Conservation (phyloP, 2,888 invertebrate species). For the Philopedon plagiatum region DNA sequence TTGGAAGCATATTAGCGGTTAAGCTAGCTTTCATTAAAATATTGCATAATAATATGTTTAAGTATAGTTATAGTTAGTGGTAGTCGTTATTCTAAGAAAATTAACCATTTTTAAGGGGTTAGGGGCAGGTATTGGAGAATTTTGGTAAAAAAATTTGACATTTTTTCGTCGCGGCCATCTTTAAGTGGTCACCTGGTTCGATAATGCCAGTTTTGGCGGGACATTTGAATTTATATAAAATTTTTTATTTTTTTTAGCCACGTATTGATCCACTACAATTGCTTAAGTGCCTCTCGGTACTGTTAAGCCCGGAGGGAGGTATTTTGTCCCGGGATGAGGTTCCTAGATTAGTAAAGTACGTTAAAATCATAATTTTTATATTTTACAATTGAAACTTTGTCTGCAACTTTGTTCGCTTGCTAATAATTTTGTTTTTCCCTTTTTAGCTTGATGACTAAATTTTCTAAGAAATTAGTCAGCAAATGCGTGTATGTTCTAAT, state of each 20-base stretch:
- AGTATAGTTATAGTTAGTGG: not conserved
- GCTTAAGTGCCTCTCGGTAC: conserved; percentile 89
- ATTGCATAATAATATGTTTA: not conserved
- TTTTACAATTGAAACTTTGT: no score
- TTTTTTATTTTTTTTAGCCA: conserved; percentile 76
- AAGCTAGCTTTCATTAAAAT: not conserved
- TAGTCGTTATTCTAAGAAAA: no score
- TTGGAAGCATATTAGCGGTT: not conserved
- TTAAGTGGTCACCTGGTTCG: not conserved
- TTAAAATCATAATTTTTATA: conserved; percentile 55
- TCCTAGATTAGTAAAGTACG: conserved; percentile 87
- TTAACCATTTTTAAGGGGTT: no score
- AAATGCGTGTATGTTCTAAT: conserved; percentile 97
- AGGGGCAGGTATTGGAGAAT: not conserved
- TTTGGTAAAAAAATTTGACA: not conserved
- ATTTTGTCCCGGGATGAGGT: conserved; percentile 92
- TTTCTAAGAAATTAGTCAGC: conserved; percentile 94
- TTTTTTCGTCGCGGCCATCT: not conserved
- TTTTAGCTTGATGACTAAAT: conserved; percentile 92
- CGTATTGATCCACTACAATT: conserved; percentile 93
- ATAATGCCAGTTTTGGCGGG: conserved; percentile 17
- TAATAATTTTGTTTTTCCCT: conserved; percentile 8
- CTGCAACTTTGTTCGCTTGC: not conserved
- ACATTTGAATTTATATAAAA: conserved; percentile 19
- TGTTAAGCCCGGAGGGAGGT: conserved; percentile 87